A percentile compares a stretch with the other conserved stretches of the same genome.
These are phyloP conservation scores for Erythrolamprus reginae DNA, from an alignment of 2,113 vertebrate genomes.

Conservation along the genomic window DNA sequence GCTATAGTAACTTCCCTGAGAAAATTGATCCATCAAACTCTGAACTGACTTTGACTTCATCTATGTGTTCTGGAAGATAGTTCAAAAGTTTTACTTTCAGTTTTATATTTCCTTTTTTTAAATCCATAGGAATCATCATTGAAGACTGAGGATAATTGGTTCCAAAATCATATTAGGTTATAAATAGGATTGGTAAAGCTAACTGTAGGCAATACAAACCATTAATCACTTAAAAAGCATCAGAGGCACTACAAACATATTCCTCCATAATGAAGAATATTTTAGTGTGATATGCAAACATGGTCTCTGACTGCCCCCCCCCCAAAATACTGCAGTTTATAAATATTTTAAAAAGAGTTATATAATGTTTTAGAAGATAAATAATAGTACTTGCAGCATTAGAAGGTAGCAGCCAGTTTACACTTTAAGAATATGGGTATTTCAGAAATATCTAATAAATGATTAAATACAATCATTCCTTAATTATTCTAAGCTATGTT, in stretches of 20 bases:
- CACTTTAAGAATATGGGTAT: conserved; percentile 4
- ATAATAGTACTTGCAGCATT: fast-evolving
- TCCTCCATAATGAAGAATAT: background rate
- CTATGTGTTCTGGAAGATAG: no score
- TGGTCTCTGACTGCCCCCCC: background rate
- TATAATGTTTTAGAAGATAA: background rate
- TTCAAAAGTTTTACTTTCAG: background rate
- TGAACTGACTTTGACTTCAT: background rate
- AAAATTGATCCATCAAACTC: background rate
- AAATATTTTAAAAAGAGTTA: background rate
- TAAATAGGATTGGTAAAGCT: background rate
- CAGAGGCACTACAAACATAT: background rate
- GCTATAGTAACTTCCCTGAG: background rate
- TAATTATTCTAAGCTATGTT: conserved; percentile 34
- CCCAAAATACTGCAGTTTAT: background rate
- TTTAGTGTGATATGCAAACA: background rate
- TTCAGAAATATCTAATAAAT: conserved; percentile 38
- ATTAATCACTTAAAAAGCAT: background rate
- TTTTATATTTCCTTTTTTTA: background rate
- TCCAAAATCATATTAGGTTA: background rate
- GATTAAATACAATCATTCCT: conserved; percentile 19
- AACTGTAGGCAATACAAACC: background rate
- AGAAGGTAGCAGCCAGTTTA: background rate
- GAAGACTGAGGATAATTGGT: background rate
- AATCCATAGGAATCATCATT: background rate